These are phyloP conservation scores for Gastrophryne carolinensis DNA, from an alignment of 2,797 vertebrate species.

Conservation along the genomic window DNA sequence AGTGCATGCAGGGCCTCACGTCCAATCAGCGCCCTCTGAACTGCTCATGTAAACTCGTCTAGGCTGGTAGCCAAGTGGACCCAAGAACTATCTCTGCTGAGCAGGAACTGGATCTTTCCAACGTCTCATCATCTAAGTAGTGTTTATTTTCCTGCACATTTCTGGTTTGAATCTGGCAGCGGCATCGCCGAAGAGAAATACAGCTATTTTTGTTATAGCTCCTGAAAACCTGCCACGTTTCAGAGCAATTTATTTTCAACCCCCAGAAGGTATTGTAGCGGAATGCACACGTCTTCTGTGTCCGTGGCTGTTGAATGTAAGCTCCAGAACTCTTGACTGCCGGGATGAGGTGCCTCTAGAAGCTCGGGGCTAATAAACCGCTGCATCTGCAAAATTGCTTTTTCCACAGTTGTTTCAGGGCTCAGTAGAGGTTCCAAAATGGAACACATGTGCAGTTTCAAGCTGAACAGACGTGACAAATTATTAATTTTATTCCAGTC, in stretches of 20 bases:
- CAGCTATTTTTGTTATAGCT: conserved; percentile 36
- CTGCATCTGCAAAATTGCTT: not conserved
- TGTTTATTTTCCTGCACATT: conserved; percentile 33
- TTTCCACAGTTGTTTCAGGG: not conserved
- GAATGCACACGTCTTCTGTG: conserved; percentile 9
- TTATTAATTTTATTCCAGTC: too few relatives aligned
- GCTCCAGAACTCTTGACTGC: not conserved
- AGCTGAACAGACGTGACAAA: not conserved
- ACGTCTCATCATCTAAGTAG: not conserved
- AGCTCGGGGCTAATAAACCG: not conserved
- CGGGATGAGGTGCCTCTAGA: not conserved
- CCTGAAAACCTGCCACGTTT: conserved; percentile 40
- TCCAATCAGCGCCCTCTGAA: too few relatives aligned
- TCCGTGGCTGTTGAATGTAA: not conserved
- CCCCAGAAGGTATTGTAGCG: conserved; percentile 33
- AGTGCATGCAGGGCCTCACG: too few relatives aligned
- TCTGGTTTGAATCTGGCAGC: conserved; percentile 32
- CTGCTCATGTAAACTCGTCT: too few relatives aligned
- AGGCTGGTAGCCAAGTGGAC: too few relatives aligned
- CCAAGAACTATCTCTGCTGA: too few relatives aligned
- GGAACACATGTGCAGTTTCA: not conserved
- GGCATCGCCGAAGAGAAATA: not conserved
- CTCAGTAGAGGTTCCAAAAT: not conserved
- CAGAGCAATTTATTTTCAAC: conserved; percentile 16
- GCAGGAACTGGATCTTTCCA: not conserved